Conservation (phyloP, 2,888 invertebrate species). For the Alentia gelatinosa region DNA sequence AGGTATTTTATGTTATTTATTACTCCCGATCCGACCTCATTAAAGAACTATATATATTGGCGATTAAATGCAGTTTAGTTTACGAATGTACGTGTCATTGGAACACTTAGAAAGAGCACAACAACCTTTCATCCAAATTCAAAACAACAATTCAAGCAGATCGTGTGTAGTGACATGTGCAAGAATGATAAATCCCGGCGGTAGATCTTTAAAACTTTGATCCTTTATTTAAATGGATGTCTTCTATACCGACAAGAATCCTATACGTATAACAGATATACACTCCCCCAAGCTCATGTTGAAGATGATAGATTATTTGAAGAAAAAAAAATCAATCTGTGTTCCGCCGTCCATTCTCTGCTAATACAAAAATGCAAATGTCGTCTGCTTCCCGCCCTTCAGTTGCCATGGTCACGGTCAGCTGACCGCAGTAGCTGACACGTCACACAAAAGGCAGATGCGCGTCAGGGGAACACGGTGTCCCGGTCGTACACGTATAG, state of each 20-base stretch:
- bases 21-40: background rate
- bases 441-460: slow-evolving; percentile 24
- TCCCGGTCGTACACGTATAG: background rate
- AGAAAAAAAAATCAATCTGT: no score
- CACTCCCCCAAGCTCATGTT: no score
- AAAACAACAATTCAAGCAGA: background rate
- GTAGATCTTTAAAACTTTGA: background rate
- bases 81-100: background rate
- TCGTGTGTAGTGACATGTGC: background rate
- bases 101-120: background rate
- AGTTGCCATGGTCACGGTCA: slow-evolving; percentile 4
- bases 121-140: background rate
- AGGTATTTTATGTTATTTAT: no score
- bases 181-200: background rate
- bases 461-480: background rate
- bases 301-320: no score
- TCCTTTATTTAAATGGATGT: no score
- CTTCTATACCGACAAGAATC: no score
- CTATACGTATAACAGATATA: no score
- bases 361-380: no score
- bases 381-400: background rate
- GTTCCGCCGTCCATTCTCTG: no score
- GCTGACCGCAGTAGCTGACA: background rate
- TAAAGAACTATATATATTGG: background rate
- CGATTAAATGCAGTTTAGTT: slow-evolving; percentile 1